Conservation (phyloP, 2,113 vertebrate species). For the Petromus typicus region DNA sequence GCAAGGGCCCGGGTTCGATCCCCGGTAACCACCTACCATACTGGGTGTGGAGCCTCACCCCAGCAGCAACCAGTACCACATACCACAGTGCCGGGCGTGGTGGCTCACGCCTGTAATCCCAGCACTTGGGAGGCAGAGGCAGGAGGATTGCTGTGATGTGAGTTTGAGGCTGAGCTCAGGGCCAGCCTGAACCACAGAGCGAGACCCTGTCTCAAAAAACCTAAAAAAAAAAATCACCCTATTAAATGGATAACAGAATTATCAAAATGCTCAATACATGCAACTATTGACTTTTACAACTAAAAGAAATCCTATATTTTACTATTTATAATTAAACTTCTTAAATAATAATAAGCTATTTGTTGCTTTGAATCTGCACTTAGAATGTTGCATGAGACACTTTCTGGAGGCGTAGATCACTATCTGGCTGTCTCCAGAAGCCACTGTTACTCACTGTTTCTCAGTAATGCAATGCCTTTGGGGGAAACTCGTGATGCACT, state of each 20-base stretch:
- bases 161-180: no score
- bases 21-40: no score
- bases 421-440: background rate
- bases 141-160: no score
- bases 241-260: background rate
- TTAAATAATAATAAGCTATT: slow-evolving; percentile 9
- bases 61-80: no score
- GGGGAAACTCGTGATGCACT: background rate
- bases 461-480: background rate
- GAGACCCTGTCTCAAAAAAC: no score
- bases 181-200: no score
- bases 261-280: background rate
- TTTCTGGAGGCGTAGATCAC: background rate
- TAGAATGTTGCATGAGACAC: background rate
- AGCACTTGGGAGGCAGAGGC: no score
- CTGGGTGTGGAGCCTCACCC: no score
- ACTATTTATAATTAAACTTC: background rate
- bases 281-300: background rate
- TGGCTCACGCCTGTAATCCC: no score
- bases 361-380: slow-evolving; percentile 27
- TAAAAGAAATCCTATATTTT: background rate
- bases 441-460: background rate
- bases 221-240: no score
- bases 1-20: no score
- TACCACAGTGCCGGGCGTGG: no score